Conservation (phyloP, 2,797 vertebrate species). For the Nannoperca australis region DNA sequence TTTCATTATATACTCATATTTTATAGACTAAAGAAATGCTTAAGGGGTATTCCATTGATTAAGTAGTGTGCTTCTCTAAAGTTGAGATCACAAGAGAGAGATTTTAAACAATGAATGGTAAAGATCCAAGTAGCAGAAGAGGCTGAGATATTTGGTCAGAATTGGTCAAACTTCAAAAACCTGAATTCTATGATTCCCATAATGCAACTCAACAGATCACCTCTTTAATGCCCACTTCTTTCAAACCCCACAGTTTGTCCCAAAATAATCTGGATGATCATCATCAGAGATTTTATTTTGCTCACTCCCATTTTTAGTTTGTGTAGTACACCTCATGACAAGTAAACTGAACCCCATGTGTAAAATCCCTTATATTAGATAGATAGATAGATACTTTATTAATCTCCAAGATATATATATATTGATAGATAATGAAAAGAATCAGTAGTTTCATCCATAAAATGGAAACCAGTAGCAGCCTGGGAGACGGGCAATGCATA, state of each 20-base stretch:
- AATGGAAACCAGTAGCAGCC: neutral
- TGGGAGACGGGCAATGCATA: neutral
- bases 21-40: neutral
- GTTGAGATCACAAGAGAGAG: neutral
- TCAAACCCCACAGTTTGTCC: neutral
- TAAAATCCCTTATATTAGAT: neutral
- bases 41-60: neutral
- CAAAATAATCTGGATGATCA: neutral
- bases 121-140: neutral
- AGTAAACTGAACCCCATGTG: neutral
- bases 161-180: neutral
- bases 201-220: neutral
- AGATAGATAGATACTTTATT: no score
- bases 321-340: neutral
- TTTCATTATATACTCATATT: neutral
- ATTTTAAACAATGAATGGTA: neutral
- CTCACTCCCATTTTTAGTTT: no score
- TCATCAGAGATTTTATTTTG: neutral
- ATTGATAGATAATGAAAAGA: neutral
- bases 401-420: no score
- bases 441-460: neutral
- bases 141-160: no score
- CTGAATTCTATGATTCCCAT: neutral
- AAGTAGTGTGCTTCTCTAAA: neutral
- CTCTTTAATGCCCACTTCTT: neutral